These are phyloP conservation scores for Pteruthius melanotis DNA, from an alignment of 2,113 vertebrate species.

Conservation along the genomic window DNA sequence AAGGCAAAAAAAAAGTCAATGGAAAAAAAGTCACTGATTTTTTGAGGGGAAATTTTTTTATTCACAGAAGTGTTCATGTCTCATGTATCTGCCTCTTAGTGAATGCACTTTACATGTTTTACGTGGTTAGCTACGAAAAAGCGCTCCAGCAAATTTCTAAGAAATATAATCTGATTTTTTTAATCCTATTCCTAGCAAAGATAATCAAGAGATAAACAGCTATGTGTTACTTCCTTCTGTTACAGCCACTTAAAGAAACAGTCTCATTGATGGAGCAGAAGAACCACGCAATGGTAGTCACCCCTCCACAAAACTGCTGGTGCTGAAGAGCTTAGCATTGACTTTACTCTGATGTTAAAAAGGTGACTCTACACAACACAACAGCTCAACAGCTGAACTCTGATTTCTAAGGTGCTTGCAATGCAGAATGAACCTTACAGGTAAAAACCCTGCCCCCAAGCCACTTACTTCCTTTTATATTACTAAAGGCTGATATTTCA, in stretches of 20 bases:
- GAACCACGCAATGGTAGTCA: not conserved
- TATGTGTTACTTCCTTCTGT: not conserved
- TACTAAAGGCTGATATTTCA: not conserved
- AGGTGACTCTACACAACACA: not conserved
- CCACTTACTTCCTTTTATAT: not conserved
- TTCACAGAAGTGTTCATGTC: not conserved
- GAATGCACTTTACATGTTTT: slow-evolving; percentile 4
- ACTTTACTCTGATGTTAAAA: not conserved
- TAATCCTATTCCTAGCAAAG: slow-evolving; percentile 5
- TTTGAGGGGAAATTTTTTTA: not conserved
- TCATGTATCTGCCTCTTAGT: slow-evolving; percentile 12
- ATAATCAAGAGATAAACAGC: not conserved
- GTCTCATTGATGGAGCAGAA: not conserved
- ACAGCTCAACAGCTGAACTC: not conserved
- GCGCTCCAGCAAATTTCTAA: slow-evolving; percentile 17
- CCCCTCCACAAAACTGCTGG: not conserved
- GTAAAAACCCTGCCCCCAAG: not conserved
- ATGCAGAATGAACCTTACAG: not conserved
- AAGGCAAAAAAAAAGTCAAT: not conserved
- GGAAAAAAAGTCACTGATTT: not conserved
- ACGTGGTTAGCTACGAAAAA: slow-evolving; percentile 36
- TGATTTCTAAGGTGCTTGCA: not conserved
- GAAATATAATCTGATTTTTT: slow-evolving; percentile 28
- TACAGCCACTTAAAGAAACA: slow-evolving; percentile 24
- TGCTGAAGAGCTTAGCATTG: not conserved